Evolutionary conservation across 2,888 invertebrate genomes (phyloP), one percentile per base, ranked within the genome.

Genomic region (Bellardia bayeri): DNA sequence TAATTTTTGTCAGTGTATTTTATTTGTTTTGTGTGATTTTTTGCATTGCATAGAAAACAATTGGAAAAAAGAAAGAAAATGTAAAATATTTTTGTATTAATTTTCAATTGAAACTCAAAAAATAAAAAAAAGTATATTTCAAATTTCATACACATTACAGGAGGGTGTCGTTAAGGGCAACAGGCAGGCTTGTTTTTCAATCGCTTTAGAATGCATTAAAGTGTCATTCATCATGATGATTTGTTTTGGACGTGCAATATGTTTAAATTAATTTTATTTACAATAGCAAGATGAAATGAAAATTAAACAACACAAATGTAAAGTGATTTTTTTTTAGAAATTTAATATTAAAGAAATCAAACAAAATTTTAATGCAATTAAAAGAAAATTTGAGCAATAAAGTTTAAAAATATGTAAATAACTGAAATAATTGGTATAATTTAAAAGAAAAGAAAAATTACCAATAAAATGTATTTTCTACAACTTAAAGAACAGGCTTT

Each of bases 91-190:
- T 81, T 75, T 68, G 40, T 45, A 63, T 81, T 74, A 63, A 85
- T 69, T 85, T 80, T 74, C 69, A 79, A 66, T 75, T 74, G 74
- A 51, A 82, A 82, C 63, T 61, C 33, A 69, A 69, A 76, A 54
- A 33, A 1, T 4, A 33, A 33, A 33, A 37, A 2, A 37, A 37
- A 6, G 23, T 23, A 23, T 23, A 23, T 37, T 14, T n/a, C 2
- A n/a, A 51, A 51, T n/a, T 51, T n/a, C 51, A 51, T 51, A 13
- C 45, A 45, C 3, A 13, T 3, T 13, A 45, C 13, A 13, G n/a
- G n/a, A 2, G 14, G n/a, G n/a, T 11, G 37, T 6, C 37, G 6
- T 3, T 6, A 37, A 6, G 37, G 6, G 37, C 37, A 37, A 37
- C 45, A 45, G 45, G 45, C 11, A n/a, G 14, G 51, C n/a, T 23